Evolutionary conservation across 2,113 vertebrate genomes (phyloP).

Genomic region (Chamaetylas fuelleborni): DNA sequence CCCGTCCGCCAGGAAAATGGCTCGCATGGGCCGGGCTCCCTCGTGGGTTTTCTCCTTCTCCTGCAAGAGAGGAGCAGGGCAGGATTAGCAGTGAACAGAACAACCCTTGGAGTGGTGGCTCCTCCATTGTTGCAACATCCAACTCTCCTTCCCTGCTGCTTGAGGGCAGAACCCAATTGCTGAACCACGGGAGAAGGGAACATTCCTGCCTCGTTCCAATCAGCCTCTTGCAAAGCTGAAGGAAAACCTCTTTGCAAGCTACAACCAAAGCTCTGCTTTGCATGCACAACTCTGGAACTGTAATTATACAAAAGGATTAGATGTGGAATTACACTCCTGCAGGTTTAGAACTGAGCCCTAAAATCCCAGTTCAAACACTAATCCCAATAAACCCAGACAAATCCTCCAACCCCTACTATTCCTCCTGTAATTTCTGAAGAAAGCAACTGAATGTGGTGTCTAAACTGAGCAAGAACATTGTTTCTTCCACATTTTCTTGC

Average conservation of each 20-base stretch:
- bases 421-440: neutral
- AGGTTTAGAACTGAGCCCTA: conserved; percentile 38
- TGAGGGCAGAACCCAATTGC: neutral
- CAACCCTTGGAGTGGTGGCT: neutral
- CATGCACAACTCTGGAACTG: neutral
- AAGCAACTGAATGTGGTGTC: fast-evolving
- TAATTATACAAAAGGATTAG: conserved; percentile 44
- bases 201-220: fast-evolving
- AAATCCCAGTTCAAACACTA: conserved; percentile 39
- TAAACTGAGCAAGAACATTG: neutral
- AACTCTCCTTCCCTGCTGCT: neutral
- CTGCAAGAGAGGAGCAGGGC: conserved; percentile 64
- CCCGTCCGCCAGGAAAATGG: conserved; percentile 91
- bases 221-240: neutral
- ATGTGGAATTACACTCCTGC: conserved; percentile 43
- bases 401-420: neutral
- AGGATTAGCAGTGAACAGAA: neutral
- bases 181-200: neutral
- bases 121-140: neutral
- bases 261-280: neutral
- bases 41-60: conserved; percentile 96
- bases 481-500: neutral
- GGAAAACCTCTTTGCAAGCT: neutral
- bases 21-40: conserved; percentile 91
- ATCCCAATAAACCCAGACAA: conserved; percentile 32